Evolutionary conservation across 1,140 invertebrate species (phyloP).

Genomic region (Achatina immaculata): DNA sequence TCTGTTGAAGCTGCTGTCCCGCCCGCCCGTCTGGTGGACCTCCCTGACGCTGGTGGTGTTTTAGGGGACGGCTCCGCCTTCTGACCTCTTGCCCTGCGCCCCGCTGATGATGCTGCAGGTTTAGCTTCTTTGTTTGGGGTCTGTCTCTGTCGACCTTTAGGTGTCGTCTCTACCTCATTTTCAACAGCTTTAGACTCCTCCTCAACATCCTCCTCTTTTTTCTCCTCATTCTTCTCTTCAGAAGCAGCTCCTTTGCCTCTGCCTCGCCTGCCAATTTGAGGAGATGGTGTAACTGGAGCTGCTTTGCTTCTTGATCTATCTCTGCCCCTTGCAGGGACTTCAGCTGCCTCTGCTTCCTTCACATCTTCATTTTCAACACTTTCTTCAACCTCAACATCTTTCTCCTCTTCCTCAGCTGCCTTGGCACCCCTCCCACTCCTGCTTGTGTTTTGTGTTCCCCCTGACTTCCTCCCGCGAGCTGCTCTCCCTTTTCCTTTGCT

Average conservation of each 20-base stretch:
- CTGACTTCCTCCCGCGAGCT: conserved; percentile 15
- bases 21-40: background rate
- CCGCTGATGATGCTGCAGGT: background rate
- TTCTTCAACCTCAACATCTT: conserved; percentile 33
- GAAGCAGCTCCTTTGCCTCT: conserved; percentile 6
- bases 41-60: conserved; percentile 1
- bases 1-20: conserved; percentile 9
- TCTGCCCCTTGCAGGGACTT: background rate
- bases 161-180: background rate
- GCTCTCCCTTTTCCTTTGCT: conserved; percentile 31
- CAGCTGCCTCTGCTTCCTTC: conserved; percentile 12
- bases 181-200: background rate
- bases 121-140: background rate
- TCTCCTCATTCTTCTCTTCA: conserved; percentile 33
- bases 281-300: conserved; percentile 1
- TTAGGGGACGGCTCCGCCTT: conserved; percentile 2
- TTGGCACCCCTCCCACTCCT: conserved; percentile 27
- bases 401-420: conserved; percentile 39
- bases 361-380: conserved; percentile 32
- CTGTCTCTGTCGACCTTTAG: background rate
- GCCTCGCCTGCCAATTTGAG: conserved; percentile 13
- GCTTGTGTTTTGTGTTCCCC: background rate
- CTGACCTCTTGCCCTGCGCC: background rate
- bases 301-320: background rate
- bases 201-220: conserved; percentile 11